Percentiles rank a stretch among this genome's conserved stretches.
Evolutionary conservation across 2,797 vertebrate genomes (phyloP).

Genomic region (Falco berigora): DNA sequence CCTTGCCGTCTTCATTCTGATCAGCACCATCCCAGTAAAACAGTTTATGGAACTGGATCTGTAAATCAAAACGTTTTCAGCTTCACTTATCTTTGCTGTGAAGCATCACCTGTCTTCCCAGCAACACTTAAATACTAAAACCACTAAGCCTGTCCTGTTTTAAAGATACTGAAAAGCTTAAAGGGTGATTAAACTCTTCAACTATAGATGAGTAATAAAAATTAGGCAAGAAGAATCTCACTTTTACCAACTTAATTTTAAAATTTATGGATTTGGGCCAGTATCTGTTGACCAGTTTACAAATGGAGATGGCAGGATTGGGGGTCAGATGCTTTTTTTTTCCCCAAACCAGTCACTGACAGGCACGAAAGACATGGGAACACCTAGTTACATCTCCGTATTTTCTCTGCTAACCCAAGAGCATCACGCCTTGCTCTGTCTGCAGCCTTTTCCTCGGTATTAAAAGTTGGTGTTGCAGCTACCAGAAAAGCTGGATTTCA

Average conservation of each 20-base stretch:
- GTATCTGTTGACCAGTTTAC: background rate
- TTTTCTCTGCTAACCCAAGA: background rate
- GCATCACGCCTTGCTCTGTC: background rate
- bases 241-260: background rate
- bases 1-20: background rate
- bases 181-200: background rate
- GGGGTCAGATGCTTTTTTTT: background rate
- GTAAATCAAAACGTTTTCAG: background rate
- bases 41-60: background rate
- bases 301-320: background rate
- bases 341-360: background rate
- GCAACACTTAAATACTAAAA: background rate
- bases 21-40: background rate
- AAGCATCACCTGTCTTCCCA: background rate
- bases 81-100: background rate
- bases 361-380: background rate
- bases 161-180: background rate
- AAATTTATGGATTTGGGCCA: background rate
- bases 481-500: background rate
- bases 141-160: background rate
- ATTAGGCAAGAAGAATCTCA: background rate
- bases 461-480: background rate
- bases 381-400: background rate
- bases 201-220: background rate
- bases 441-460: background rate